Conservation (phyloP, 2,888 invertebrate species). For the Scaptomyza flava region DNA sequence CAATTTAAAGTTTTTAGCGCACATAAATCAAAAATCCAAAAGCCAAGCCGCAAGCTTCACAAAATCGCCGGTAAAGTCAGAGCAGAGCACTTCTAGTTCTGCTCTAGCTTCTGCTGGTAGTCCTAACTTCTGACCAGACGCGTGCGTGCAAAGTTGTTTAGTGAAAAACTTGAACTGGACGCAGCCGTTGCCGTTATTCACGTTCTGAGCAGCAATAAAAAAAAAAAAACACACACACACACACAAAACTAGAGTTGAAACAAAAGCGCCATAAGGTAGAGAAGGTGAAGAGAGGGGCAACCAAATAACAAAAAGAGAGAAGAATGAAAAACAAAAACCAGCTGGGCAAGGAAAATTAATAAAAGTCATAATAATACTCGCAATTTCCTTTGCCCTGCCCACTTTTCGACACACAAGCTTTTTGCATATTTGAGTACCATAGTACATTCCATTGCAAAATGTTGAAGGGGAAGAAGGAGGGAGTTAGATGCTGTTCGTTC, state of each 20-base stretch:
- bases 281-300: background rate
- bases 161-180: slow-evolving; percentile 77
- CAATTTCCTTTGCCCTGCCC: slow-evolving; percentile 71
- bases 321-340: slow-evolving; percentile 24
- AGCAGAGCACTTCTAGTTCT: slow-evolving; percentile 7
- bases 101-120: slow-evolving; percentile 4
- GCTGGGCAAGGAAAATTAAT: slow-evolving; percentile 67
- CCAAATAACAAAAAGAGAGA: background rate
- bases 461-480: background rate
- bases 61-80: slow-evolving; percentile 27
- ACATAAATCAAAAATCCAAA: slow-evolving; percentile 74
- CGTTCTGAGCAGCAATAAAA: slow-evolving; percentile 10
- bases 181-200: slow-evolving; percentile 51
- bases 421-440: slow-evolving; percentile 50
- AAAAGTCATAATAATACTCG: slow-evolving; percentile 79
- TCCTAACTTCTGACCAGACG: slow-evolving; percentile 36
- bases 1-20: slow-evolving; percentile 70
- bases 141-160: slow-evolving; percentile 80
- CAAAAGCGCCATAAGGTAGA: slow-evolving; percentile 42
- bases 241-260: slow-evolving; percentile 33
- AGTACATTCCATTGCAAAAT: slow-evolving; percentile 31
- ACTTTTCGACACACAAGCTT: slow-evolving; percentile 43
- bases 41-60: slow-evolving; percentile 45
- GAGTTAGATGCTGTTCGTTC: slow-evolving; percentile 35
- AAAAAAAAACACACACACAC: background rate